Base-by-base conservation (phyloP, 2,113 vertebrate species). In the Argyrosomus japonicus region DNA sequence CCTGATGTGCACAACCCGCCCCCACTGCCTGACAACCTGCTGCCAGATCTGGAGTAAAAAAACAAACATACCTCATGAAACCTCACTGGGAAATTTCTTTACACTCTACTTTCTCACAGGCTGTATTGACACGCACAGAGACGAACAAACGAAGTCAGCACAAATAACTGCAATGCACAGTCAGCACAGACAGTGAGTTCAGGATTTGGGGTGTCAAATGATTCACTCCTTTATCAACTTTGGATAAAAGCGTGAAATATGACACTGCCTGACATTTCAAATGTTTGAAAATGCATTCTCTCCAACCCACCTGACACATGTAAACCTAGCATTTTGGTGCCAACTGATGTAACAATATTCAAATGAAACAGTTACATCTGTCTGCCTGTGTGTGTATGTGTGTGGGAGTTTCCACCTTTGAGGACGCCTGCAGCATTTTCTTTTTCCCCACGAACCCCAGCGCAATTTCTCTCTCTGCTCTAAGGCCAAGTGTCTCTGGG, bases 391-490 rank as follows among this genome's bases (percentile, higher is more conserved):
- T 64, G 48, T 64, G 27, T 10, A 10, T 15, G 29, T 63, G 15
- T 47, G 32, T 57, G 19, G 25, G 21, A 54, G 17, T 64, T 63
- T 67, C 12, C 43, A 94, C 94, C 93, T 94, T 82, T 77, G 80
- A 8, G 65, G 83, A 47, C 8, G 84, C 45, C 88, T 80, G 73
- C 29, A 73, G 71, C 80, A 58, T 54, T 77, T 83, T 48, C 77
- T 89, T n/a, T 75, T 85, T 32, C 85, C 88, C 92, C 86, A 92
- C 23, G 75, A 88, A 8, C 57, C 45, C 91, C 93, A 89, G 56
- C 75, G 56, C 17, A 83, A 74, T 73, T 90, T 95, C 87, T 96
- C 95, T 65, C 82, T 87, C 61, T 71, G 71, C 80, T 95, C 95
- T 19, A 75, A 84, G 47, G 25, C 69, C 81, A 81, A 21, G 79